Evolutionary conservation across 2,888 invertebrate species (phyloP).

Genomic region (Vesta saturnalis): DNA sequence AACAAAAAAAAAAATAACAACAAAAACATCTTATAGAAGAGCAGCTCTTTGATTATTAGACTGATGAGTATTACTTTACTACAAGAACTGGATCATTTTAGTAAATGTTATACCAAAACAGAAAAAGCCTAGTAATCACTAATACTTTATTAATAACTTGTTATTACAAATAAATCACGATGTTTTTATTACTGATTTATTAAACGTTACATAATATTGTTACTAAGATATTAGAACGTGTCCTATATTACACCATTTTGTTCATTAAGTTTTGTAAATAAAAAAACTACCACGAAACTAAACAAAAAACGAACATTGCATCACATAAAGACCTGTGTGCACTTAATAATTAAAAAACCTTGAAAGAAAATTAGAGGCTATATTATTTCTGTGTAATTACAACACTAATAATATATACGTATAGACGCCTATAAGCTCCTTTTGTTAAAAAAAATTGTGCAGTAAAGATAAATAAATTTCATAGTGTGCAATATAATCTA

Average conservation of each 20-base stretch:
- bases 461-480: background rate
- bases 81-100: too few relatives aligned
- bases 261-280: background rate
- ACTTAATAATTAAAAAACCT: slow-evolving; percentile 11
- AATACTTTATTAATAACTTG: background rate
- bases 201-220: background rate
- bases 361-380: slow-evolving; percentile 5
- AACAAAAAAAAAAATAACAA: too few relatives aligned
- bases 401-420: slow-evolving; percentile 5
- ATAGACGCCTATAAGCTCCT: background rate
- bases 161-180: background rate
- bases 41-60: too few relatives aligned
- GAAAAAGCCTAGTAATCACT: too few relatives aligned
- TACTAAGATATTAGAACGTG: background rate
- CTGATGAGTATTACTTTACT: too few relatives aligned
- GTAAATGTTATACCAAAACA: too few relatives aligned
- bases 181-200: background rate
- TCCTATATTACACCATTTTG: background rate
- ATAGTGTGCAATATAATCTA: background rate
- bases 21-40: too few relatives aligned
- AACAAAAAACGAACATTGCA: background rate
- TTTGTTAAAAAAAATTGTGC: background rate
- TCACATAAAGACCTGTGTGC: background rate
- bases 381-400: background rate
- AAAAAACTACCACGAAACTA: background rate